Percentiles rank a stretch among this genome's conserved stretches.
Conservation (phyloP, 1,140 invertebrate species). For the Eueides isabella region DNA sequence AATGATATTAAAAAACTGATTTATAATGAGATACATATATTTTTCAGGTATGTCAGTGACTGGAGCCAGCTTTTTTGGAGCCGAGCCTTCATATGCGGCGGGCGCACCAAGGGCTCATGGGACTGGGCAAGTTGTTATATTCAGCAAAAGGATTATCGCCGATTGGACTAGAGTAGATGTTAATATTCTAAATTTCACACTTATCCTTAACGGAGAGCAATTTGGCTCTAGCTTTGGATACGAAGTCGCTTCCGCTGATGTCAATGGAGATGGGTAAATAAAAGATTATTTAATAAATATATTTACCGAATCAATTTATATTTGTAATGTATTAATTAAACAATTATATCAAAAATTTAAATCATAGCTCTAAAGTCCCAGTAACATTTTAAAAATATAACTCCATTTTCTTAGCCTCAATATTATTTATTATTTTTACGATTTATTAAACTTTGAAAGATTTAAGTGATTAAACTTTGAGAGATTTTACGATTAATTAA, state of each 20-base stretch:
- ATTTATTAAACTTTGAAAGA: too few relatives aligned
- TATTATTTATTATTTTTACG: too few relatives aligned
- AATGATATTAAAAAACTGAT: too few relatives aligned
- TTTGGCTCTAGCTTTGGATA: slow-evolving; percentile 96
- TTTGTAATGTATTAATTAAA: too few relatives aligned
- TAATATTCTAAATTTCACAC: slow-evolving; percentile 84
- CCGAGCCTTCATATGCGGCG: slow-evolving; percentile 87
- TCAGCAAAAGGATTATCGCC: slow-evolving; percentile 84
- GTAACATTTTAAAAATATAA: too few relatives aligned
- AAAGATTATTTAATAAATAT: background rate
- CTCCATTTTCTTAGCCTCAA: too few relatives aligned
- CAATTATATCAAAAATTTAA: too few relatives aligned
- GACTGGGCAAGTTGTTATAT: slow-evolving; percentile 93
- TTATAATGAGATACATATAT: too few relatives aligned
- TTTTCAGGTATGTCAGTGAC: slow-evolving; percentile 92
- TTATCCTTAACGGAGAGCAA: slow-evolving; percentile 90
- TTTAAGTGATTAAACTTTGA: too few relatives aligned
- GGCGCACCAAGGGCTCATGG: slow-evolving; percentile 93
- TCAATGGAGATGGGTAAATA: slow-evolving; percentile 92
- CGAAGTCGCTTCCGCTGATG: slow-evolving; percentile 90
- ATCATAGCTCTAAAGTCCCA: too few relatives aligned
- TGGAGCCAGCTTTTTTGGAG: slow-evolving; percentile 89
- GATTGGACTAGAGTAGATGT: slow-evolving; percentile 77
- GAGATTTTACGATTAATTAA: too few relatives aligned
- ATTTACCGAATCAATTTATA: too few relatives aligned